Base-by-base conservation (phyloP, 2,797 vertebrate genomes). In the Liparis tanakae region DNA sequence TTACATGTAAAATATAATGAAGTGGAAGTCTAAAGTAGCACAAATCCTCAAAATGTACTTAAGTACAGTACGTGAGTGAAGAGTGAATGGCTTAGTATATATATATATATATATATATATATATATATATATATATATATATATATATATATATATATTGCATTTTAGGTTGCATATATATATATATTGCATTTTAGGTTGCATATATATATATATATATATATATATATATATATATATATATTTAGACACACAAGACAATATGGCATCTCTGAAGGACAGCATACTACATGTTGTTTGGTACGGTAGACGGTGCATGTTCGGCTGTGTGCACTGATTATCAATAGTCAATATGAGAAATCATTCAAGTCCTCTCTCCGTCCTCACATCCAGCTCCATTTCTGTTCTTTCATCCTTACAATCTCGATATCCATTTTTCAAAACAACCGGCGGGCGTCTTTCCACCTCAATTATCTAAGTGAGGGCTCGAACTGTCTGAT, bases 321-420 rank as follows among this genome's bases (percentile, higher is more conserved):
- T 84, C 65, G 83, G 72, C 80, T 53, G 79, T 72, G 82, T 79
- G n/a, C n/a, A n/a, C n/a, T n/a, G 84, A 92, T 91, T 90, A 91
- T 90, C 88, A 93, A 90, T 91, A 93, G 93, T 93, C 93, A 84
- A 93, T 93, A 56, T 13, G 73, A 61, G 61, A 85, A 87, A 88
- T 91, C 85, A 78, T 83, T 91, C 55, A 85, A 78, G 73, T 57
- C 71, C 64, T 78, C 51, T 78, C 73, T 50, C 20, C 33, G 14
- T 67, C 67, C 67, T 80, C 59, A 59, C 74, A 77, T 80, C 58
- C 53, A 78, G 84, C 81, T 83, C 67, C 63, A 48, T 53, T 41
- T 62, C 73, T 18, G 1, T 65, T 69, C 80, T 74, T 86, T 79
- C 74, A 72, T 82, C 60, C 69, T 65, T 50, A 20, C 67, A 70